Evolutionary conservation across 1,140 invertebrate species (phyloP), one percentile per base, ranked within the genome.

Genomic region (Drosophila nigromelanica): DNA sequence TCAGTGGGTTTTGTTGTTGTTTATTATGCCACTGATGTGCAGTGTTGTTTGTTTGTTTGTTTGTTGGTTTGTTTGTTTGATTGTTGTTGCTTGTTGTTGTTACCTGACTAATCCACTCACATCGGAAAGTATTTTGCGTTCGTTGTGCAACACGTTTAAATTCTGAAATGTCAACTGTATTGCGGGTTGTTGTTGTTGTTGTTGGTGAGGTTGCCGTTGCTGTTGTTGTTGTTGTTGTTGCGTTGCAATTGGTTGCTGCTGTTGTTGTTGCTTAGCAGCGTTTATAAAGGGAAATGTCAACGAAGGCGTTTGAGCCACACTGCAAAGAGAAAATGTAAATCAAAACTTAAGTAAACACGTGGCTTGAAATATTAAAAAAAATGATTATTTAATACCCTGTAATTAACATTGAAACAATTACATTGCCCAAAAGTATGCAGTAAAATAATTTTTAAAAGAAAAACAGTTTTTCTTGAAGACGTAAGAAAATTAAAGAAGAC

Each of bases 131-230:
- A 97, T 95, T n/a, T 93, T 92, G 67, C 94, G 93, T 52, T 91
- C 90, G 51, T 92, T 92, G 54, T 92, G 91, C 59, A 89, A 91
- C 24, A 93, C 92, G 15, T 92, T 93, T 18, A 96, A 81, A 74
- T 95, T 94, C 74, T 94, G 93, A 92, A 96, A 96, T 75, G 95
- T 93, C 76, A 96, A 91, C 91, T 96, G 95, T 80, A 96, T 92
- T 42, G 95, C 95, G 68, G 94, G 92, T 64, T 94, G 93, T 50
- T 93, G 92, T 50, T 75, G 80, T 33, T 80, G 78, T 10, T 64
- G 78, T 11, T 76, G 78, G 8, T 71, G 75, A 1, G 5, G 27
- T 5, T 71, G 75, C 15, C n/a, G 67, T 30, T 76, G 69, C 39
- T 61, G 61, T 14, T 73, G 73, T 54, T 62, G 45, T 47, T 60